These are phyloP conservation scores for Hyposmocoma kahamanoa DNA, from an alignment of 1,140 invertebrate species.

Conservation along the genomic window DNA sequence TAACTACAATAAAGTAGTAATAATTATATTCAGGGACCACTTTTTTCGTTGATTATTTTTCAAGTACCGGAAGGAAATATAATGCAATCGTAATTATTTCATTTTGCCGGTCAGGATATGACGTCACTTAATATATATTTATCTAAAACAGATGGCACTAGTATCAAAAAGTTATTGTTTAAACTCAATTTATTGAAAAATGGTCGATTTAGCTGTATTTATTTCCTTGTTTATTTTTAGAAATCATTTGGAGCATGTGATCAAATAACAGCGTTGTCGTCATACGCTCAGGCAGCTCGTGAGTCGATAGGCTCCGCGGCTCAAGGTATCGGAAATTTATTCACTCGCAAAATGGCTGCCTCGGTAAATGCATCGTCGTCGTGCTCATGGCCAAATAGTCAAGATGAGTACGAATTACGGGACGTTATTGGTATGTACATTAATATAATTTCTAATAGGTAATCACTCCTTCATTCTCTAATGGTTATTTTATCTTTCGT, in stretches of 20 bases:
- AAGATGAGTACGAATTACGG: constrained; percentile 94
- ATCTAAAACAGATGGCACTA: too few relatives aligned
- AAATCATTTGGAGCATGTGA: constrained; percentile 46
- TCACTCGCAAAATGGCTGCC: constrained; percentile 82
- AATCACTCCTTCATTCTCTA: constrained; percentile 6
- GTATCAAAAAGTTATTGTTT: not conserved
- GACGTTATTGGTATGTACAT: constrained; percentile 93
- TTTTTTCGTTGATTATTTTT: too few relatives aligned
- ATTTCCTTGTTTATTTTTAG: constrained; percentile 27
- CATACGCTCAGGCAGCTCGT: constrained; percentile 62
- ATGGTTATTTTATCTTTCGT: not conserved
- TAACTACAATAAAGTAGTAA: too few relatives aligned
- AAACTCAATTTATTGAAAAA: not conserved
- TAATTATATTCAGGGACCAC: too few relatives aligned
- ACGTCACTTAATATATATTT: too few relatives aligned
- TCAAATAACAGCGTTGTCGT: constrained; percentile 38
- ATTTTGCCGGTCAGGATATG: too few relatives aligned
- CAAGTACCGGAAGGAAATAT: too few relatives aligned
- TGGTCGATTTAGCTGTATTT: not conserved
- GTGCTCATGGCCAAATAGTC: constrained; percentile 90
- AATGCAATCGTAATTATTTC: too few relatives aligned
- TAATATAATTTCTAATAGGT: too few relatives aligned
- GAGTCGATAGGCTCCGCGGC: constrained; percentile 61
- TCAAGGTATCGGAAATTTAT: constrained; percentile 73
- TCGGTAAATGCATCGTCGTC: constrained; percentile 75